Base-by-base conservation (phyloP, 2,113 vertebrate species). In the Crotophaga sulcirostris region DNA sequence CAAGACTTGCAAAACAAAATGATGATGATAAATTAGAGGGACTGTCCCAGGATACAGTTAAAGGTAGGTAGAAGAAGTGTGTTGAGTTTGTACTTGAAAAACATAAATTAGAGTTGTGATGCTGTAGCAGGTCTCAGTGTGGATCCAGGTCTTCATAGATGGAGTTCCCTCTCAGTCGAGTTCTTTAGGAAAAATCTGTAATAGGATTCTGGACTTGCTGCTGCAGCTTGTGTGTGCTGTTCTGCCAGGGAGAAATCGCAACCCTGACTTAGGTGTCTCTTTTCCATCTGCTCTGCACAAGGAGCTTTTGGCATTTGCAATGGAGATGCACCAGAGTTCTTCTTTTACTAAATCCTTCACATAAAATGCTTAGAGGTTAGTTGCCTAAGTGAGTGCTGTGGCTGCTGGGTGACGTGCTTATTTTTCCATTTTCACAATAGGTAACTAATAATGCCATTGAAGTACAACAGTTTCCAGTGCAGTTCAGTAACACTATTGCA, bases 161-260 rank as follows among this genome's bases (percentile, higher is more conserved):
- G 9, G 75, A 70, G 42, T 45, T 94, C 17, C 3, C 0, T 9
- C 54, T 45, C 33, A 54, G 51, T 85, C 31, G 73, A 44, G 17
- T 29, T 90, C 62, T 82, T 69, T 10, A 60, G 34, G 56, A 60
- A 79, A 91, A 82, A 55, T 82, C 56, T 25, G 20, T 66, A 85
- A 85, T 14, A 56, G 67, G 51, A 79, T 16, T 36, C 36, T 7
- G 7, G 72, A 75, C 45, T 58, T 77, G 54, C 14, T 93, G 7
- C n/a, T 66, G 79, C 74, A 68, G 63, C 28, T 7, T 76, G 20
- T 0, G 3, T 51, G 28, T 44, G 21, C 73, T 3, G 6, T 63
- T 24, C 54, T 87, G 74, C 66, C 82, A 93, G 74, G 84, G 59
- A 90, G 69, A 74, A 92, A 90, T 94, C 80, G 36, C 59, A 88